A percentile compares a stretch with the other conserved stretches of the same genome.
These are phyloP conservation scores for Clamator glandarius DNA, from an alignment of 2,797 vertebrate genomes.

Conservation along the genomic window DNA sequence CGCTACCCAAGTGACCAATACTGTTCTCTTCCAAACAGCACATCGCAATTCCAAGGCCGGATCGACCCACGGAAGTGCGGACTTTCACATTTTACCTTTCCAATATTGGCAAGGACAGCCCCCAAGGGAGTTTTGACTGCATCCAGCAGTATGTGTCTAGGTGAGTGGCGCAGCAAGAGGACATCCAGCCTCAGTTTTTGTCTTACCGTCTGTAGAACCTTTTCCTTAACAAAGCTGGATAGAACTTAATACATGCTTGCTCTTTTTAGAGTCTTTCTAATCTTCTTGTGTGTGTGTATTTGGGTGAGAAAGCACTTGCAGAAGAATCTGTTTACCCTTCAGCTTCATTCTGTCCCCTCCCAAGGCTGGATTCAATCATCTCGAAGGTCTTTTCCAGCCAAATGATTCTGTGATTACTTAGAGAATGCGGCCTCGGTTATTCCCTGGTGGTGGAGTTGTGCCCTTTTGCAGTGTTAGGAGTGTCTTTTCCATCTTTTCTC, in stretches of 20 bases:
- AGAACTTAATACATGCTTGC: neutral
- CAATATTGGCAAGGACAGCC: slow-evolving; percentile 94
- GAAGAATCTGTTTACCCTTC: neutral
- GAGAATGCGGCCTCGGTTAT: accelerated
- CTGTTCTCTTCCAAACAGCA: slow-evolving; percentile 77
- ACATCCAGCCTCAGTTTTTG: neutral
- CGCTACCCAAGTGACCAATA: neutral
- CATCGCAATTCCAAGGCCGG: slow-evolving; percentile 92
- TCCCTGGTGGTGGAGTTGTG: neutral
- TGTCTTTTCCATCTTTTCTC: neutral
- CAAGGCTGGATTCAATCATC: no score
- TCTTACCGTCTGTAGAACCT: neutral
- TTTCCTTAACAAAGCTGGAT: neutral
- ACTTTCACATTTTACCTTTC: slow-evolving; percentile 96
- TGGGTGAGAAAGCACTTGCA: neutral
- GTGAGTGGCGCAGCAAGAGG: slow-evolving; percentile 74
- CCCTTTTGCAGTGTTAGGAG: neutral
- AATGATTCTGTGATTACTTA: neutral
- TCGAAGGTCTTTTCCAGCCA: no score
- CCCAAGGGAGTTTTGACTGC: slow-evolving; percentile 98
- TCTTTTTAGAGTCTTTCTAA: neutral
- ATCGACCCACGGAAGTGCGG: slow-evolving; percentile 83
- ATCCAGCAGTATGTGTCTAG: slow-evolving; percentile 96
- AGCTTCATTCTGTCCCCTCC: neutral
- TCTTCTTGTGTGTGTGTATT: neutral